phyloP scores from a whole-genome alignment of 2,888 invertebrate species.

The Argyresthia albistria region DNA sequence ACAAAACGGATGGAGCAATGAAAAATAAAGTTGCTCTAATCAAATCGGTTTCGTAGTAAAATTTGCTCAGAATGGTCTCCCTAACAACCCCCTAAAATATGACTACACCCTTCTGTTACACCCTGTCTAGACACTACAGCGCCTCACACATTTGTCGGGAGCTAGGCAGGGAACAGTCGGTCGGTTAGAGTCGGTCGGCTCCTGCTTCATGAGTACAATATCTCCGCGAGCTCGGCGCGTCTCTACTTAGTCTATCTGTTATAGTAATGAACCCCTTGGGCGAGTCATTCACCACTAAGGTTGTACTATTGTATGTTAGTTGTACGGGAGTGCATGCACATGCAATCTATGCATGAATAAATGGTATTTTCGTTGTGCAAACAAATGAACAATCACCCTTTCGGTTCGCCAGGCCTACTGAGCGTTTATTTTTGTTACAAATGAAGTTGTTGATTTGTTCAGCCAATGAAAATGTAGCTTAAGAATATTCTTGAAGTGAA shows the following conservation, averaged over 20 bases:
- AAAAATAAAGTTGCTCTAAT: too few species aligned
- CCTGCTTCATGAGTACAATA: too few species aligned
- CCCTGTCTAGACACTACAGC: too few species aligned
- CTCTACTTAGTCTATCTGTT: background rate
- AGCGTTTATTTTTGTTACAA: background rate
- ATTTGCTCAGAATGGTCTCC: too few species aligned
- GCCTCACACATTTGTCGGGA: background rate
- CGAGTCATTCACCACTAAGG: slow-evolving; percentile 6
- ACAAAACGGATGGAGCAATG: too few species aligned
- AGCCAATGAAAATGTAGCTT: background rate
- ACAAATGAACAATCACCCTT: background rate
- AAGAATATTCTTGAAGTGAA: background rate
- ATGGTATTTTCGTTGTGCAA: slow-evolving; percentile 1
- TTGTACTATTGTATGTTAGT: slow-evolving; percentile 2
- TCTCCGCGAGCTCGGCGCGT: background rate
- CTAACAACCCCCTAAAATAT: too few species aligned
- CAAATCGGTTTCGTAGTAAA: too few species aligned
- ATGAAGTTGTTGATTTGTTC: background rate
- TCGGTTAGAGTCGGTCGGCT: too few species aligned
- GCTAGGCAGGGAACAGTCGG: background rate
- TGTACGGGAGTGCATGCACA: background rate
- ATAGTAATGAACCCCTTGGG: background rate
- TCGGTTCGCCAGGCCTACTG: background rate
- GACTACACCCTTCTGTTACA: too few species aligned
- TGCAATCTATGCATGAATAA: slow-evolving; percentile 1